These are phyloP conservation scores for Microchrysa polita DNA, from an alignment of 2,888 invertebrate species.

Conservation along the genomic window DNA sequence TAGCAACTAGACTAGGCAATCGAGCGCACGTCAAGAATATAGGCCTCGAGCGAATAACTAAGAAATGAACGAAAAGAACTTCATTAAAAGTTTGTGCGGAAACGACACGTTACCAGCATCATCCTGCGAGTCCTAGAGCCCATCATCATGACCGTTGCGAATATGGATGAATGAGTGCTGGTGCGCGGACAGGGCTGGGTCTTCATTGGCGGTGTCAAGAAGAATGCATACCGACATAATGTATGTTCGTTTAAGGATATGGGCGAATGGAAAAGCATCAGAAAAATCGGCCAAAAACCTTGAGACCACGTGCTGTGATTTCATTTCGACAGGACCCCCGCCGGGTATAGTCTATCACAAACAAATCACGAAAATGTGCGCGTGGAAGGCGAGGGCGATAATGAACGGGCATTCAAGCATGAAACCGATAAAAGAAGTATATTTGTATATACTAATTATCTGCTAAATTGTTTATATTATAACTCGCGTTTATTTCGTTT, in stretches of 20 bases:
- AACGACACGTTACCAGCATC: constrained; percentile 3
- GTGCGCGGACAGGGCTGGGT: too few species aligned
- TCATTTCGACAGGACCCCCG: too few species aligned
- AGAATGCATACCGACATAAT: background rate
- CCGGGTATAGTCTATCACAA: too few species aligned
- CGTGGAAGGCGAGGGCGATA: background rate
- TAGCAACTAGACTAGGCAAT: background rate
- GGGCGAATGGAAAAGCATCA: too few species aligned
- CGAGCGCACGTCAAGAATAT: constrained; percentile 6
- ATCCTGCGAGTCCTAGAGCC: background rate
- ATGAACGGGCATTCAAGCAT: constrained; percentile 1
- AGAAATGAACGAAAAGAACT: constrained; percentile 29
- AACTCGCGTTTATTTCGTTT: background rate
- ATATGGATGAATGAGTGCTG: background rate
- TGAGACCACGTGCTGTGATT: constrained; percentile 19
- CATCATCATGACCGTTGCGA: constrained; percentile 4
- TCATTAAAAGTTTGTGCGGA: constrained; percentile 33
- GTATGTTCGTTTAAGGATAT: too few species aligned
- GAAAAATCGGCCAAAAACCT: background rate
- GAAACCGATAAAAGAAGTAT: constrained; percentile 14
- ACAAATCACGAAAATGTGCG: constrained; percentile 8
- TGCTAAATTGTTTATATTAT: constrained; percentile 8
- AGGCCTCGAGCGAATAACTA: constrained; percentile 25
- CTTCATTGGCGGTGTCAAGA: background rate
- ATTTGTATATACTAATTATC: background rate